Percentiles rank a stretch among this genome's conserved stretches.
Conservation (phyloP, 2,113 vertebrate species). For the Struthidea cinerea region DNA sequence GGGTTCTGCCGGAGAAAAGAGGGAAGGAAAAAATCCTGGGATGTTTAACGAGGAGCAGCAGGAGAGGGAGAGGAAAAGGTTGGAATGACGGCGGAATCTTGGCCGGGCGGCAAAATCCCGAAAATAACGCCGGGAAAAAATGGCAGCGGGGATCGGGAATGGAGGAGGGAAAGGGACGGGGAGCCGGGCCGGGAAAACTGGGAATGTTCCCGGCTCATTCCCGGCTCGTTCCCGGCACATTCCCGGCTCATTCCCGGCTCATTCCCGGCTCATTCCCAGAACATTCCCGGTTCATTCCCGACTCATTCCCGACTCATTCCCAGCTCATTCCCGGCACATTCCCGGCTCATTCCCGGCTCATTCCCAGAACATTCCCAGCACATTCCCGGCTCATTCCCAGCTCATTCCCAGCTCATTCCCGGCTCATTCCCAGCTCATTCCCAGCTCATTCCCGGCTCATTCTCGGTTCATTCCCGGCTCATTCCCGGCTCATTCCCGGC, state of each 20-base stretch:
- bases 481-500: background rate
- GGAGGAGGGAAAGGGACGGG: background rate
- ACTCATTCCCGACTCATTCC: too few relatives aligned
- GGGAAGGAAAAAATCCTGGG: background rate
- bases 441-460: too few relatives aligned
- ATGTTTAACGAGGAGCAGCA: background rate
- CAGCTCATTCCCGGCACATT: too few relatives aligned
- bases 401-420: too few relatives aligned
- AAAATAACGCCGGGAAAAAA: background rate
- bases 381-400: too few relatives aligned
- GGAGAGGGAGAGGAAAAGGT: background rate
- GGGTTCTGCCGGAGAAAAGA: background rate
- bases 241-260: too few relatives aligned
- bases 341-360: too few relatives aligned
- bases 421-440: background rate
- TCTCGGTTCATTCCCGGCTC: too few relatives aligned
- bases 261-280: too few relatives aligned
- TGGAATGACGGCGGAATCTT: background rate
- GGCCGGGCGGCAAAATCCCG: background rate
- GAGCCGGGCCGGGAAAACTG: background rate
- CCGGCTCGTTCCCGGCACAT: too few relatives aligned
- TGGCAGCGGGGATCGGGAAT: fast-evolving
- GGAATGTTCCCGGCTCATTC: background rate
- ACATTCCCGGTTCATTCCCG: too few relatives aligned
- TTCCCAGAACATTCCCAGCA: too few relatives aligned